Percentiles rank a stretch among this genome's conserved stretches.
Evolutionary conservation across 2,113 vertebrate species (phyloP).

Genomic region (Crotalus tigris): DNA sequence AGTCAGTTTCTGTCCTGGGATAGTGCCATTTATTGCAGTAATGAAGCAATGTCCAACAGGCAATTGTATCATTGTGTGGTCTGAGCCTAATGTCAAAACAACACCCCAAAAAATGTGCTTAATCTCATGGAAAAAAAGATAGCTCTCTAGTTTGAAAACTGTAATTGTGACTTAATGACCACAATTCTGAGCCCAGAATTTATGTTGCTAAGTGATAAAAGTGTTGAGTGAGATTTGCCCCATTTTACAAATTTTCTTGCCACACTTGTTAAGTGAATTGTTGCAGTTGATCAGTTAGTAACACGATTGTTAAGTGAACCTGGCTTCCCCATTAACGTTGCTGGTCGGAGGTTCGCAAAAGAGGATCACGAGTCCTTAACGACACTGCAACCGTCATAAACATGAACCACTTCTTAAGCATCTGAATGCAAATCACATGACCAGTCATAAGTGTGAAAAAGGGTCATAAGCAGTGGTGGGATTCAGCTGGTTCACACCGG

Average conservation of each 20-base stretch:
- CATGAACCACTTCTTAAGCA: not conserved
- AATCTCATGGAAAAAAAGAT: not conserved
- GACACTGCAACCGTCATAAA: not conserved
- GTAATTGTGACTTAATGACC: not conserved
- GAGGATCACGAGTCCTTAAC: too few species aligned
- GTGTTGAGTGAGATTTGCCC: too few species aligned
- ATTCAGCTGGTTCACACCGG: too few species aligned
- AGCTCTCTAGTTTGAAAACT: not conserved
- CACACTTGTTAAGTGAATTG: not conserved
- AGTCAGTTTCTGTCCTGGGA: conserved; percentile 24
- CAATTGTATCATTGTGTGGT: not conserved
- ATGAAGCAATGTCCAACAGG: not conserved
- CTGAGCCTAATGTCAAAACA: not conserved
- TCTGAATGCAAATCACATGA: not conserved
- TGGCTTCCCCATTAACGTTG: not conserved
- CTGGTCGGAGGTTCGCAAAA: not conserved
- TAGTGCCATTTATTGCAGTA: conserved; percentile 38
- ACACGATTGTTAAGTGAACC: not conserved
- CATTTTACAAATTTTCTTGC: too few species aligned
- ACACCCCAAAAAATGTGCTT: not conserved
- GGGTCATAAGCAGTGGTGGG: not conserved
- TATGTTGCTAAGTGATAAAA: too few species aligned
- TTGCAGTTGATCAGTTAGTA: not conserved
- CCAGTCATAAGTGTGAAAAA: not conserved
- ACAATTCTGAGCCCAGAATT: not conserved